These are phyloP conservation scores for Adoxophyes honmai DNA, from an alignment of 1,140 invertebrate species.

Conservation along the genomic window DNA sequence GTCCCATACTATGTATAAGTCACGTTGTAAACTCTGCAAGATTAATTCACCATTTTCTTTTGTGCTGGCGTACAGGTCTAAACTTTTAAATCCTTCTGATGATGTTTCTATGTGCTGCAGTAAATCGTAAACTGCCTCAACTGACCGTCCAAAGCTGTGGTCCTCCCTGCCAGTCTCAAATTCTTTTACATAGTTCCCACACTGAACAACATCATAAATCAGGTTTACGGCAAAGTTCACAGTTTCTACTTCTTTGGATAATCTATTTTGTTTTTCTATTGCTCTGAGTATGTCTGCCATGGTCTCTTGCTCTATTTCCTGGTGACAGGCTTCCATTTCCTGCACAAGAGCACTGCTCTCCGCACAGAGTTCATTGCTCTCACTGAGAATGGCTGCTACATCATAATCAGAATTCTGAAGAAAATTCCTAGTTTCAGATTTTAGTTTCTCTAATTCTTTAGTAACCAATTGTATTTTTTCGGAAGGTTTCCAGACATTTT, in stretches of 20 bases:
- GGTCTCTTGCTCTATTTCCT: slow-evolving; percentile 76
- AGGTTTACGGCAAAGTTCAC: slow-evolving; percentile 75
- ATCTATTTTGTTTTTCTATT: slow-evolving; percentile 75
- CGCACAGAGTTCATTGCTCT: slow-evolving; percentile 70
- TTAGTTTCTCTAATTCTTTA: slow-evolving; percentile 77
- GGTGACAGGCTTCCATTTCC: slow-evolving; percentile 73
- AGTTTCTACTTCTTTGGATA: slow-evolving; percentile 75
- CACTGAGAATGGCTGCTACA: slow-evolving; percentile 70
- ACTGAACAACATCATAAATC: slow-evolving; percentile 71
- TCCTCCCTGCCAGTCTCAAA: slow-evolving; percentile 69
- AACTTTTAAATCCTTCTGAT: slow-evolving; percentile 66
- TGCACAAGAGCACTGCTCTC: slow-evolving; percentile 70
- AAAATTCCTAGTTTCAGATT: slow-evolving; percentile 76
- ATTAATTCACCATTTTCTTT: slow-evolving; percentile 57
- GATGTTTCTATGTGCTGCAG: slow-evolving; percentile 69
- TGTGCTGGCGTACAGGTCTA: slow-evolving; percentile 73
- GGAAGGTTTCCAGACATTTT: slow-evolving; percentile 47
- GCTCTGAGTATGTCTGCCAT: slow-evolving; percentile 78
- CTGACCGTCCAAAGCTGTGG: slow-evolving; percentile 65
- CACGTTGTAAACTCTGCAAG: slow-evolving; percentile 62
- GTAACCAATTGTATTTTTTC: slow-evolving; percentile 77
- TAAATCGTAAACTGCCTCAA: slow-evolving; percentile 73
- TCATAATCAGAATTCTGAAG: slow-evolving; percentile 78
- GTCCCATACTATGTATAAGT: slow-evolving; percentile 69
- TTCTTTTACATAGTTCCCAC: slow-evolving; percentile 74